Evolutionary conservation across 1,140 invertebrate species (phyloP).

Genomic region (Mya arenaria): DNA sequence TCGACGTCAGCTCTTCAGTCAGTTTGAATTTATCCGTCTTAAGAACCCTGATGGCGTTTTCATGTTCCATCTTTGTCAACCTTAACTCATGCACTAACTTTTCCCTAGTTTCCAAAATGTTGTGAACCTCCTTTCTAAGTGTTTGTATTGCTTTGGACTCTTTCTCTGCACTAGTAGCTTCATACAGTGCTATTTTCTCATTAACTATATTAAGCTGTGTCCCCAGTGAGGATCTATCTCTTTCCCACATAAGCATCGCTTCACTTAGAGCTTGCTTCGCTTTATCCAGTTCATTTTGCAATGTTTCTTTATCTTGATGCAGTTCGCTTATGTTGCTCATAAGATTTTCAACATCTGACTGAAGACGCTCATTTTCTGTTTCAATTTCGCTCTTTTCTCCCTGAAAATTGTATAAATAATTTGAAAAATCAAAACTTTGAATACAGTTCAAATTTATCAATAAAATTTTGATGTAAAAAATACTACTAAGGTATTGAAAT

Average conservation of each 20-base stretch:
- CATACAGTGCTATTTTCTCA: slow-evolving; percentile 72
- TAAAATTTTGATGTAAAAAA: no score
- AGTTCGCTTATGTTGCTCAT: slow-evolving; percentile 64
- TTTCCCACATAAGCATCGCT: slow-evolving; percentile 72
- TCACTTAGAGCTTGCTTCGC: slow-evolving; percentile 69
- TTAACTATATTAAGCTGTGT: slow-evolving; percentile 65
- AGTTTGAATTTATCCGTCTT: slow-evolving; percentile 66
- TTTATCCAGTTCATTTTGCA: slow-evolving; percentile 66
- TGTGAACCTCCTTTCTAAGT: slow-evolving; percentile 66
- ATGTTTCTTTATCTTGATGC: slow-evolving; percentile 60
- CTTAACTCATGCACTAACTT: slow-evolving; percentile 66
- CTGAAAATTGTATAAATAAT: no score
- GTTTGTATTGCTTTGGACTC: slow-evolving; percentile 61
- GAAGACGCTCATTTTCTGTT: slow-evolving; percentile 66
- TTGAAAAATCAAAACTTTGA: no score
- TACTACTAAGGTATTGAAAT: no score
- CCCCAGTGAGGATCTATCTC: slow-evolving; percentile 64
- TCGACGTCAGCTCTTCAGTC: slow-evolving; percentile 68
- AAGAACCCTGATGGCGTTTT: slow-evolving; percentile 61
- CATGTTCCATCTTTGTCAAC: slow-evolving; percentile 58
- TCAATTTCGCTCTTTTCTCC: slow-evolving; percentile 66
- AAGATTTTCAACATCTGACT: slow-evolving; percentile 62
- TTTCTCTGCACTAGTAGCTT: slow-evolving; percentile 58
- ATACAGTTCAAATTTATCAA: no score
- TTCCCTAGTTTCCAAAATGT: slow-evolving; percentile 69